Evolutionary conservation across 2,797 vertebrate genomes (phyloP).

Genomic region (Tapera naevia): DNA sequence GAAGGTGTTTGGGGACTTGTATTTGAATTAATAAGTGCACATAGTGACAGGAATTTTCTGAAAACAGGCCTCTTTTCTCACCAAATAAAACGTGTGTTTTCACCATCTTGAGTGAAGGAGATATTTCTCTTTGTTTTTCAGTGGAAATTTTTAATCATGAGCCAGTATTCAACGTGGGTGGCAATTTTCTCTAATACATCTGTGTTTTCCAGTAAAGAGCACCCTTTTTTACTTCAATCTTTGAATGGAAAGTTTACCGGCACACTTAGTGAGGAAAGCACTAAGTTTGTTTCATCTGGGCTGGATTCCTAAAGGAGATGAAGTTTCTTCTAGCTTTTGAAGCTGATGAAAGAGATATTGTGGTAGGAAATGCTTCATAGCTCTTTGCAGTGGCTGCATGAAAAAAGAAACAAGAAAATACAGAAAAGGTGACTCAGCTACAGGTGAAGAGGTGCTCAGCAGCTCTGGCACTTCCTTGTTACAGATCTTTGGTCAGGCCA

Average conservation of each 20-base stretch:
- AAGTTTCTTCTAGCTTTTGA: conserved; percentile 22
- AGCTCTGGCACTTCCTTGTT: not conserved
- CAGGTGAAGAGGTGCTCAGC: not conserved
- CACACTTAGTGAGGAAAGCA: not conserved
- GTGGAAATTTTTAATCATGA: conserved; percentile 42
- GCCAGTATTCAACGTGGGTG: not conserved
- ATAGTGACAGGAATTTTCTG: not conserved
- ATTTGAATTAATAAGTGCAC: not conserved
- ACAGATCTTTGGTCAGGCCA: not conserved
- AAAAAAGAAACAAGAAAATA: not conserved
- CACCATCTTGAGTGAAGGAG: not conserved
- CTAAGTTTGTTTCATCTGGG: not conserved
- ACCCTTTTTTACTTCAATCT: not conserved
- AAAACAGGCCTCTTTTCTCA: not conserved
- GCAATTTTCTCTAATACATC: not conserved
- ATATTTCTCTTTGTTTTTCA: not conserved
- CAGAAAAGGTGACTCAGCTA: not conserved
- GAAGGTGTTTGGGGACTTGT: not conserved
- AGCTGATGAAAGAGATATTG: not conserved
- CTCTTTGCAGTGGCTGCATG: not conserved
- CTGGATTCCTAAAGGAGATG: not conserved
- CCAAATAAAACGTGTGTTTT: not conserved
- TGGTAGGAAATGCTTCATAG: not conserved
- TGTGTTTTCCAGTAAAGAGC: conserved; percentile 15
- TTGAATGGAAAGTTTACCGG: not conserved